A percentile compares a stretch with the other conserved stretches of the same genome.
Conservation (phyloP, 2,888 invertebrate species). For the Sphinx pinastri region DNA sequence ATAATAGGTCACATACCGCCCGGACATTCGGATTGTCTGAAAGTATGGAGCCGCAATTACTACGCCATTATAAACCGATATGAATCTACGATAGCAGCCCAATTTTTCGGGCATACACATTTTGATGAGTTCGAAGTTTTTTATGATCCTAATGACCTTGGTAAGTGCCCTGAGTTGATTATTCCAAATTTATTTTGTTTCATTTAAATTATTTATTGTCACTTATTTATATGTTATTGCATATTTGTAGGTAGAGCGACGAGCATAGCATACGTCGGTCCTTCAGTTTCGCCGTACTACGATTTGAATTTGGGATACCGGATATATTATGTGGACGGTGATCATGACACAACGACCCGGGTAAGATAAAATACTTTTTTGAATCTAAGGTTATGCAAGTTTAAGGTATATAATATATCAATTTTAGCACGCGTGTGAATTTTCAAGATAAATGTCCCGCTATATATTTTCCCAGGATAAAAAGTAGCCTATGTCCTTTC, state of each 20-base stretch:
- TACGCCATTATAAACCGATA: slow-evolving; percentile 94
- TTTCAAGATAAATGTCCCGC: too few species aligned
- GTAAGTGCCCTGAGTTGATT: slow-evolving; percentile 68
- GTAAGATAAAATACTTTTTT: slow-evolving; percentile 69
- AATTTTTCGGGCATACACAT: slow-evolving; percentile 98
- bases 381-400: not conserved
- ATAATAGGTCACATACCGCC: slow-evolving; percentile 99
- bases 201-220: too few species aligned
- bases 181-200: too few species aligned
- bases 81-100: slow-evolving; percentile 94
- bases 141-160: slow-evolving; percentile 92
- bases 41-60: slow-evolving; percentile 98
- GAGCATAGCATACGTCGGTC: slow-evolving; percentile 95
- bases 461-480: too few species aligned
- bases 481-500: too few species aligned
- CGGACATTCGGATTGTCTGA: slow-evolving; percentile 95
- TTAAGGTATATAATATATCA: slow-evolving; percentile 13
- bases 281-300: slow-evolving; percentile 96
- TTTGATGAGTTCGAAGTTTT: slow-evolving; percentile 97
- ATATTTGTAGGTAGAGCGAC: slow-evolving; percentile 87
- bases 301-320: slow-evolving; percentile 97
- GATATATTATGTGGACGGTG: slow-evolving; percentile 97
- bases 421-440: not conserved
- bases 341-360: slow-evolving; percentile 92
- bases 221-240: too few species aligned